These are phyloP conservation scores for Hafferia zeledoni DNA, from an alignment of 2,797 vertebrate genomes.

Conservation along the genomic window DNA sequence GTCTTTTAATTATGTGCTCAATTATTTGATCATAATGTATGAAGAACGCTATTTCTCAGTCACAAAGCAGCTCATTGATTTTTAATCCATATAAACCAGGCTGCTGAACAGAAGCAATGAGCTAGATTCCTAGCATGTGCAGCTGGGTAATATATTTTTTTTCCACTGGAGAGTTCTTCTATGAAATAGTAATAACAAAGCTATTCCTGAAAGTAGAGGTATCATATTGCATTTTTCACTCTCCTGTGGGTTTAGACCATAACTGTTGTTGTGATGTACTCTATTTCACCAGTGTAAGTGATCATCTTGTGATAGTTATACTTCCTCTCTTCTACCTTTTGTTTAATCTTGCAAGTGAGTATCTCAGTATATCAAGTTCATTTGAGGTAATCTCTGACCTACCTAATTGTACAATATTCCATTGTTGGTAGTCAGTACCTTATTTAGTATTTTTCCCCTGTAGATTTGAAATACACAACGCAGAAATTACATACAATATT, in stretches of 20 bases:
- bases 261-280: background rate
- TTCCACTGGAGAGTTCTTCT: background rate
- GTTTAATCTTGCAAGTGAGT: background rate
- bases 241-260: background rate
- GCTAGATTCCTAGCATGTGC: background rate
- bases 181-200: background rate
- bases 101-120: background rate
- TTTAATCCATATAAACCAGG: background rate
- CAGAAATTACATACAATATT: slow-evolving; percentile 10
- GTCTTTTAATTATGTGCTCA: background rate
- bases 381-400: slow-evolving; percentile 1
- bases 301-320: background rate
- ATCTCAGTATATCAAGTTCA: background rate
- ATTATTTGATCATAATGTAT: background rate
- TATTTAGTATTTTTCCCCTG: slow-evolving; percentile 1
- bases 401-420: background rate
- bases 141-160: background rate
- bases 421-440: background rate
- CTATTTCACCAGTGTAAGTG: background rate
- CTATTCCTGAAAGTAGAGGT: background rate
- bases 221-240: background rate
- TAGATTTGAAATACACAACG: slow-evolving; percentile 18
- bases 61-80: background rate
- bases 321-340: background rate
- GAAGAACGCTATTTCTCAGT: background rate